Evolutionary conservation across 2,797 vertebrate genomes (phyloP).

Genomic region (Basileuterus tristriatus): DNA sequence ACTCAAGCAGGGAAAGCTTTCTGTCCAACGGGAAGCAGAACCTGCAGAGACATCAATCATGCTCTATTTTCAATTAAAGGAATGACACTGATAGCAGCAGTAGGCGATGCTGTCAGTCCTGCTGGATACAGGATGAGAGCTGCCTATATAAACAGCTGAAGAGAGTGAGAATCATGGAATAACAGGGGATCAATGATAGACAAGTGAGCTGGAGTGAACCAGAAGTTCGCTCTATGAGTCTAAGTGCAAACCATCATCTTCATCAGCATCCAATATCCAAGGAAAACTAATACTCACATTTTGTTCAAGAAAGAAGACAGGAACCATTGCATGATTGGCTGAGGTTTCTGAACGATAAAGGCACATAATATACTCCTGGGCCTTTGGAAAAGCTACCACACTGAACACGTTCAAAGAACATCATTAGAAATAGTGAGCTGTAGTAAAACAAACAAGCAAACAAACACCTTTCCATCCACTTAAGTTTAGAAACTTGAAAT

Average conservation of each 20-base stretch:
- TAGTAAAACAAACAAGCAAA: slow-evolving; percentile 73
- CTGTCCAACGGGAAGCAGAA: slow-evolving; percentile 19
- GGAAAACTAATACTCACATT: slow-evolving; percentile 36
- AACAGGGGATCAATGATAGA: slow-evolving; percentile 52
- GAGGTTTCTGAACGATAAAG: not conserved
- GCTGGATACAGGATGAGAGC: slow-evolving; percentile 30
- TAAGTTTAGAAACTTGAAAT: slow-evolving; percentile 59
- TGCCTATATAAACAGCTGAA: slow-evolving; percentile 53
- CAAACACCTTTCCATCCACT: slow-evolving; percentile 36
- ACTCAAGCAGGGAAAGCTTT: slow-evolving; percentile 34
- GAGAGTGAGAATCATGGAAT: slow-evolving; percentile 38
- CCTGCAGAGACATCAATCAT: slow-evolving; percentile 60
- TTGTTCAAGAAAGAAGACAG: slow-evolving; percentile 25
- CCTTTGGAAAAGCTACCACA: not conserved
- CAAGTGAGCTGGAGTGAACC: slow-evolving; percentile 51
- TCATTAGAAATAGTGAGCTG: slow-evolving; percentile 62
- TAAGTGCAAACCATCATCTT: slow-evolving; percentile 29
- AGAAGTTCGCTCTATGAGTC: slow-evolving; percentile 24
- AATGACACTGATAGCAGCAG: slow-evolving; percentile 32
- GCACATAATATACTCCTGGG: not conserved
- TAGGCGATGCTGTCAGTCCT: slow-evolving; percentile 45
- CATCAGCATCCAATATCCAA: not conserved
- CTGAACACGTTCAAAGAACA: not conserved
- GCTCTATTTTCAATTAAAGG: slow-evolving; percentile 67
- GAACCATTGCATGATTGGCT: not conserved